Percentiles rank a stretch among this genome's conserved stretches.
These are phyloP conservation scores for Isichthys henryi DNA, from an alignment of 2,113 vertebrate genomes.

Conservation along the genomic window DNA sequence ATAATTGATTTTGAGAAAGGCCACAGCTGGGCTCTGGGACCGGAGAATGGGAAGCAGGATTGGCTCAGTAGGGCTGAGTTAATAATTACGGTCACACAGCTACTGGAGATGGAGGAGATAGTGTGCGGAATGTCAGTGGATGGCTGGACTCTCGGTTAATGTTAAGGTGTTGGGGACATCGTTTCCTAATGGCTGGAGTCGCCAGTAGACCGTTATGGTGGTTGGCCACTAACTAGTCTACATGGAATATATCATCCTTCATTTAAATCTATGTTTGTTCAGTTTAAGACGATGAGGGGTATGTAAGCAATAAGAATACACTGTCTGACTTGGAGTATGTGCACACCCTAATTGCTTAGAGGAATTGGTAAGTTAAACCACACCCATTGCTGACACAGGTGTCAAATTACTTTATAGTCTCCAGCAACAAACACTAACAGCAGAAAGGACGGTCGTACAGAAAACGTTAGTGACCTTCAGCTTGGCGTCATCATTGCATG, in stretches of 20 bases:
- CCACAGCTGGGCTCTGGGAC: neutral
- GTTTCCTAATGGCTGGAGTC: neutral
- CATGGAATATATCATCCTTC: neutral
- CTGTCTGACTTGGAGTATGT: neutral
- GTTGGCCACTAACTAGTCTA: neutral
- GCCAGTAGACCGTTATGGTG: neutral
- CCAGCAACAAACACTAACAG: neutral
- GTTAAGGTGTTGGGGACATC: neutral
- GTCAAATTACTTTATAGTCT: neutral
- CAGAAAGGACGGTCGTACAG: neutral
- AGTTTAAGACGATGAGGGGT: neutral
- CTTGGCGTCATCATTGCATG: neutral
- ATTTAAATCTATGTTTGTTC: conserved; percentile 1
- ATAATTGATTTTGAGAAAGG: conserved; percentile 14
- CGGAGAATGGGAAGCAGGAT: neutral
- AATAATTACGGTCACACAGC: neutral
- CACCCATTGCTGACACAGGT: neutral
- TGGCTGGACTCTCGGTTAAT: neutral
- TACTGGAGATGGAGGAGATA: neutral
- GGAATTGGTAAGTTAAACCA: neutral
- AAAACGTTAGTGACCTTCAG: neutral
- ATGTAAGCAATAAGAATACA: neutral
- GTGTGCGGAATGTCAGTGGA: neutral
- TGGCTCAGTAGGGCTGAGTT: neutral
- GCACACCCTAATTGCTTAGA: neutral